These are phyloP conservation scores for Pseudochromis fuscus DNA, from an alignment of 2,797 vertebrate species.

Conservation along the genomic window DNA sequence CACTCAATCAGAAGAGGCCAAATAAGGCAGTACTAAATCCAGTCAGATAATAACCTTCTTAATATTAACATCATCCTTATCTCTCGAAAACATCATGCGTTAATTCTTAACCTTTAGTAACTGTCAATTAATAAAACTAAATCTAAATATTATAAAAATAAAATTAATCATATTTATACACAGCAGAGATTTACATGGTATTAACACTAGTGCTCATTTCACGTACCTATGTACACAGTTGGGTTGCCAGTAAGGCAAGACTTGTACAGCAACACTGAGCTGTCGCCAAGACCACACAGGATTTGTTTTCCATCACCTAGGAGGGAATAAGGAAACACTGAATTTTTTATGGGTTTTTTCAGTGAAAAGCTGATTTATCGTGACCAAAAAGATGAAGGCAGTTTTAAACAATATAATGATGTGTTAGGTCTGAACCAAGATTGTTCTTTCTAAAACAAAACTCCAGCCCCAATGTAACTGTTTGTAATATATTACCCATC, in stretches of 20 bases:
- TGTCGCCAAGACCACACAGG: constrained; percentile 91
- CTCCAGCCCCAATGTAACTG: background rate
- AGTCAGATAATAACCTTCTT: constrained; percentile 14
- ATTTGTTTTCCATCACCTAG: constrained; percentile 90
- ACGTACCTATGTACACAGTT: constrained; percentile 88
- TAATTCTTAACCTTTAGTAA: background rate
- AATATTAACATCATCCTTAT: background rate
- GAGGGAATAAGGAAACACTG: constrained; percentile 59
- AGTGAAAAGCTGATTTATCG: constrained; percentile 19
- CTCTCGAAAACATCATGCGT: constrained; percentile 11
- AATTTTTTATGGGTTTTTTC: constrained; percentile 28
- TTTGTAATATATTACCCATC: too few relatives aligned
- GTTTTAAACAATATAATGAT: constrained; percentile 18
- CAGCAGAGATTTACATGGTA: constrained; percentile 25
- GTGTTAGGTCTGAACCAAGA: constrained; percentile 10
- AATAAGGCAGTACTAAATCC: constrained; percentile 25
- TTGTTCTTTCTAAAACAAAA: constrained; percentile 2
- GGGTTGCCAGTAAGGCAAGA: constrained; percentile 82
- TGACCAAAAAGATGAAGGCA: background rate
- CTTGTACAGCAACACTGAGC: constrained; percentile 84
- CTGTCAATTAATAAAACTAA: background rate
- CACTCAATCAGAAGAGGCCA: constrained; percentile 19
- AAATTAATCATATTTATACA: constrained; percentile 3
- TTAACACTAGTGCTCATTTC: constrained; percentile 43
- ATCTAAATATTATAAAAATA: background rate